phyloP scores from a whole-genome alignment of 2,797 vertebrate species.

The Tokudaia muenninki region DNA sequence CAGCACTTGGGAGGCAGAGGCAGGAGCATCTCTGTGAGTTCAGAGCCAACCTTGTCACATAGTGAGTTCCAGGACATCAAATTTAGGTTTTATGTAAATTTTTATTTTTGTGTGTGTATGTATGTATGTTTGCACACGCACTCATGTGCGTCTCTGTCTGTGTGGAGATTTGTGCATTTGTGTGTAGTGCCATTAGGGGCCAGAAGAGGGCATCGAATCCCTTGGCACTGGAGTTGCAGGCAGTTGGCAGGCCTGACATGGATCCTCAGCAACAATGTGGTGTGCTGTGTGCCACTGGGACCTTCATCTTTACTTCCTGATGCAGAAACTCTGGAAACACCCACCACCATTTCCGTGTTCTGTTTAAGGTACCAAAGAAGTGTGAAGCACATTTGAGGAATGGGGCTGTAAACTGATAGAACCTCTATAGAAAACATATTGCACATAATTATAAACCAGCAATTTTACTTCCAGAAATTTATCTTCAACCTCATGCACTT shows the following conservation, averaged over 20 bases:
- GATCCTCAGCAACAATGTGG: not conserved
- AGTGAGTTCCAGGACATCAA: not conserved
- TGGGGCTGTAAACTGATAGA: not conserved
- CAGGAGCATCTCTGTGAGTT: not conserved
- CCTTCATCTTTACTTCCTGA: not conserved
- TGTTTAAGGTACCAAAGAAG: not conserved
- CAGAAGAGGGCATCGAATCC: not conserved
- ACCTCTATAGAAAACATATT: not conserved
- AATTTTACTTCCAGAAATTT: slow-evolving; percentile 46
- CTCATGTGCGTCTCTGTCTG: not conserved
- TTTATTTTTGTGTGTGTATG: not conserved
- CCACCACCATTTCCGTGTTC: not conserved
- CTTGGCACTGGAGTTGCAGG: not conserved
- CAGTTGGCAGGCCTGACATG: not conserved
- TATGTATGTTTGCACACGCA: too few relatives aligned
- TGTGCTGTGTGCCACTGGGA: too few relatives aligned
- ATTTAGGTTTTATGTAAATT: not conserved
- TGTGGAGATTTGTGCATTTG: not conserved
- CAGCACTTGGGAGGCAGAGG: not conserved
- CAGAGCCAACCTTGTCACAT: not conserved
- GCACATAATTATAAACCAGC: not conserved
- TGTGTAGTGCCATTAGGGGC: too few relatives aligned
- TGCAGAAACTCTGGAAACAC: not conserved
- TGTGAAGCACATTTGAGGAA: not conserved
- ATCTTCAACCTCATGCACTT: slow-evolving; percentile 1